phyloP scores from a whole-genome alignment of 2,113 vertebrate species.

The Malurus cyaneus region DNA sequence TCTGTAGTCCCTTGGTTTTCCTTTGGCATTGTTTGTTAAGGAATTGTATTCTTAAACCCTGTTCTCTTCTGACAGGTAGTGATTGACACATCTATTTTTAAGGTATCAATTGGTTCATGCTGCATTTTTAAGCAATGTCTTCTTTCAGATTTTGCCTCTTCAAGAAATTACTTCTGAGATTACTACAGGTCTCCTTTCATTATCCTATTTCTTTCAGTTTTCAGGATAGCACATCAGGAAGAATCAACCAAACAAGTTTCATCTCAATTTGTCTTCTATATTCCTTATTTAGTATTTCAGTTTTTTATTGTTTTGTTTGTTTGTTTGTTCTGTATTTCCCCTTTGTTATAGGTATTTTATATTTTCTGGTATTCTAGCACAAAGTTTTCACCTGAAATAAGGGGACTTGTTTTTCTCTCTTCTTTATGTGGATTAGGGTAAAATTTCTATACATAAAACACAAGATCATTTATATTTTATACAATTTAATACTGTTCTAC shows the following conservation, averaged over 20 bases:
- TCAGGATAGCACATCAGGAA: not conserved
- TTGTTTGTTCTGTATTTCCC: not conserved
- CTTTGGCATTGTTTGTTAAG: not conserved
- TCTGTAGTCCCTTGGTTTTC: not conserved
- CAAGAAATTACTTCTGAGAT: not conserved
- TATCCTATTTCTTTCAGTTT: not conserved
- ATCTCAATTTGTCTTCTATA: not conserved
- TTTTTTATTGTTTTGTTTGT: not conserved
- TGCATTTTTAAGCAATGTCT: not conserved
- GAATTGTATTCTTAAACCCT: not conserved
- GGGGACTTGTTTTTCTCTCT: not conserved
- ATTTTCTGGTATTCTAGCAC: not conserved
- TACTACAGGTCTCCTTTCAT: not conserved
- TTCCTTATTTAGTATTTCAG: not conserved
- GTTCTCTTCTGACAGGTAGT: not conserved
- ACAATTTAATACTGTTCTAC: not conserved
- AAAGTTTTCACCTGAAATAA: not conserved
- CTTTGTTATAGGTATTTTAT: not conserved
- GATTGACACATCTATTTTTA: not conserved
- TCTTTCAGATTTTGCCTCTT: not conserved
- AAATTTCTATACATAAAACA: not conserved
- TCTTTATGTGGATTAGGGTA: not conserved
- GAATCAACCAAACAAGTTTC: not conserved
- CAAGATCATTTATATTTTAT: not conserved
- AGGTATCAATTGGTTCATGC: not conserved